Evolutionary conservation across 2,797 vertebrate genomes (phyloP).

Genomic region (Scolopax bukidnonensis): DNA sequence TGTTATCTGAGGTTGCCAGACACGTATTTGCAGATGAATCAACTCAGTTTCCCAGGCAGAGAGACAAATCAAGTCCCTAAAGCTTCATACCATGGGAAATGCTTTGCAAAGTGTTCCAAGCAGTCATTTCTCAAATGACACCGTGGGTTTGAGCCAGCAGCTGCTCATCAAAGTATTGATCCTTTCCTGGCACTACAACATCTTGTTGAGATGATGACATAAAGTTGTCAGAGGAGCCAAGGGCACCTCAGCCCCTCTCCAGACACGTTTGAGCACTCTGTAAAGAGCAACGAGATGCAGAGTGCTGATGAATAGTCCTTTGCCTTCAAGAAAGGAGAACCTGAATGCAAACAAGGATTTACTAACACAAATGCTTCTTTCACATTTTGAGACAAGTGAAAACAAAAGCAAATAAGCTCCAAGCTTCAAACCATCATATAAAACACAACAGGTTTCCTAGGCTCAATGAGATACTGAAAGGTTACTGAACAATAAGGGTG

Average conservation of each 20-base stretch:
- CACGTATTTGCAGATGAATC: background rate
- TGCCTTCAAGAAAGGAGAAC: background rate
- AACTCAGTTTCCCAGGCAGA: constrained; percentile 6
- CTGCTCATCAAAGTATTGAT: constrained; percentile 40
- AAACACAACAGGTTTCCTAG: background rate
- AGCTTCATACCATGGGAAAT: background rate
- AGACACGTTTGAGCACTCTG: background rate
- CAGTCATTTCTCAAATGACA: constrained; percentile 6
- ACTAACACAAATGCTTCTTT: background rate
- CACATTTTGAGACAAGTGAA: background rate
- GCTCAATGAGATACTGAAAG: background rate
- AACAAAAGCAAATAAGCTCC: background rate
- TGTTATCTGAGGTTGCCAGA: constrained; percentile 35
- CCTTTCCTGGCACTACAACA: constrained; percentile 1
- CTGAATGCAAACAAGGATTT: background rate
- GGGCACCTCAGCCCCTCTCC: background rate
- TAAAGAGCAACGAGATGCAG: constrained; percentile 12
- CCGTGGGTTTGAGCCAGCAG: background rate
- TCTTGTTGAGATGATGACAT: constrained; percentile 7
- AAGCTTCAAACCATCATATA: background rate
- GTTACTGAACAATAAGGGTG: background rate
- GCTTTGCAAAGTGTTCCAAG: constrained; percentile 26
- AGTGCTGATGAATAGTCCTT: background rate
- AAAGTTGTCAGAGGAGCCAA: background rate
- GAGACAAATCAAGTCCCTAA: constrained; percentile 8